Base-by-base conservation (phyloP, 2,113 vertebrate genomes). In the Peromyscus californicus region DNA sequence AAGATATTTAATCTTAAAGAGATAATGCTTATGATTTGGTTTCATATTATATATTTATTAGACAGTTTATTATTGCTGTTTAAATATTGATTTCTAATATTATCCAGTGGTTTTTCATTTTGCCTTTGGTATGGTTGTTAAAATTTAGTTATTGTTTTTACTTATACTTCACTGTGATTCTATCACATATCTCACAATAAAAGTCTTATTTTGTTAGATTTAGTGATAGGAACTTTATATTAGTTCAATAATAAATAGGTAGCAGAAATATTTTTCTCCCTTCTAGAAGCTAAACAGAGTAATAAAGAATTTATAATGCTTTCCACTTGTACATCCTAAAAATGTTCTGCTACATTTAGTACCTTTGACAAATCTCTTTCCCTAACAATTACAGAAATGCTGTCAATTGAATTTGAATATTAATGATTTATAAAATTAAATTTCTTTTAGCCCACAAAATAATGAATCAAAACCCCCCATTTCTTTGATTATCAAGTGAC, bases 381-480 rank as follows among this genome's bases (percentile, higher is more conserved):
- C 2, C 42, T 91, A 85, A 93, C 1, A 11, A 31, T 92, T 29
- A 45, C 1, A 57, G 29, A 19, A 87, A 5, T 42, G 11, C 1
- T 59, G 16, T 51, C 61, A 85, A 87, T 0, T 74, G 69, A 61
- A 72, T 85, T 90, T 93, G 13, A 93, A 79, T 84, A 80, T 91
- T 67, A 90, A 42, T 78, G 54, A 79, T 48, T 69, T 48, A 21
- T 79, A 5, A 29, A 67, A 45, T 54, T 7, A 48, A 59, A 84
- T 67, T 83, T 93, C 1, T 96, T 69, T 57, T 21, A 96, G 42
- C 74, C 94, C 95, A 74, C 6, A 88, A 39, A 36, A 80, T 79
- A 82, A 80, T 94, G 82, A 82, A 87, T 90, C 9, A 70, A 70
- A 15, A 59, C 16, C 57, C 36, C 2, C 17, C 67, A 75, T 33